A percentile compares a stretch with the other conserved stretches of the same genome.
Evolutionary conservation across 2,113 vertebrate species (phyloP).

Genomic region (Phoenicopterus ruber): DNA sequence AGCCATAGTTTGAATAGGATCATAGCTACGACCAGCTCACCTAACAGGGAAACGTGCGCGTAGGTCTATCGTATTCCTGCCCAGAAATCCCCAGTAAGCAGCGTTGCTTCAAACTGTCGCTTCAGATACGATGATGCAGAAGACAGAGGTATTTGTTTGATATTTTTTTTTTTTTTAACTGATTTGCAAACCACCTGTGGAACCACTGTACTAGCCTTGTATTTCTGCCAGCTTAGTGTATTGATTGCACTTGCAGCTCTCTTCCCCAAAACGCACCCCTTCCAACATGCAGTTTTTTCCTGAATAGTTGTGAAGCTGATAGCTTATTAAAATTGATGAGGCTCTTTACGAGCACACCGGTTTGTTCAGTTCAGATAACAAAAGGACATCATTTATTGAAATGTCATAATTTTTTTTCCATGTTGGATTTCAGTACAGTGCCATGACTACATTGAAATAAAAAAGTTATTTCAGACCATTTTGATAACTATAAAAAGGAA

Average conservation of each 20-base stretch:
- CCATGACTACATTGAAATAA: not conserved
- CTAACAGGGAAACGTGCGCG: rapidly evolving
- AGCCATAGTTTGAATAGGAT: not conserved
- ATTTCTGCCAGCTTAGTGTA: not conserved
- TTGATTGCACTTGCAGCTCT: slow-evolving; percentile 1
- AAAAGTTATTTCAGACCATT: not conserved
- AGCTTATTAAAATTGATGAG: slow-evolving; percentile 54
- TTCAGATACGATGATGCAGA: not conserved
- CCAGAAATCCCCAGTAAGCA: not conserved
- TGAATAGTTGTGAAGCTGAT: not conserved
- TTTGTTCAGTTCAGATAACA: not conserved
- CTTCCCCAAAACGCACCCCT: not conserved
- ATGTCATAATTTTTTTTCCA: not conserved
- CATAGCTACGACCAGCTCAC: not conserved
- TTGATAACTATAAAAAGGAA: not conserved
- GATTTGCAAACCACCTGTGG: not conserved
- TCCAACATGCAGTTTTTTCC: not conserved
- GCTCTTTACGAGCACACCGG: not conserved
- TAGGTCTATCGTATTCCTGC: rapidly evolving
- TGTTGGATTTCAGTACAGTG: not conserved
- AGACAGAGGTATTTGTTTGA: not conserved
- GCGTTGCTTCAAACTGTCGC: not conserved
- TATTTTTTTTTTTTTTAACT: not conserved
- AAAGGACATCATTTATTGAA: not conserved
- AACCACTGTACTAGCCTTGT: not conserved